Percentiles rank a stretch among this genome's conserved stretches.
Conservation (phyloP, 2,888 invertebrate species). For the Lithosia quadra region DNA sequence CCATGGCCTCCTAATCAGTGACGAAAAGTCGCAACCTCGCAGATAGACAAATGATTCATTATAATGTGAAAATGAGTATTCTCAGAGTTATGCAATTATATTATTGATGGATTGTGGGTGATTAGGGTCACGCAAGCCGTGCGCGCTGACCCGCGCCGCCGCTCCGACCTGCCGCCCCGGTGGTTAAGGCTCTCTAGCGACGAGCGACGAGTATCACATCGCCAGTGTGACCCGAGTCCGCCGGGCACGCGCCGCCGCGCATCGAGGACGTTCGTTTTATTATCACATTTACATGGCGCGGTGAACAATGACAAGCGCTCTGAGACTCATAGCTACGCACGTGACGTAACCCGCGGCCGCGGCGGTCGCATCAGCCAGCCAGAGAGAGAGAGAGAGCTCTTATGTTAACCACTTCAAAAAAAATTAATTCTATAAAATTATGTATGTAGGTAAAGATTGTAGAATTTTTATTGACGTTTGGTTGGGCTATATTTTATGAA, state of each 20-base stretch:
- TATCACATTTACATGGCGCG: constrained; percentile 20
- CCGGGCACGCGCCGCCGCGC: constrained; percentile 29
- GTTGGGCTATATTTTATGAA: too few relatives aligned
- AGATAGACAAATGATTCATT: constrained; percentile 30
- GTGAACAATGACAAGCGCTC: constrained; percentile 11
- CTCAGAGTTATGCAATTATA: constrained; percentile 53
- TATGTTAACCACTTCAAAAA: too few relatives aligned
- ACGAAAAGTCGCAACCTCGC: constrained; percentile 35
- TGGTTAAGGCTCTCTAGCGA: not conserved
- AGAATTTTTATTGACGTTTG: too few relatives aligned
- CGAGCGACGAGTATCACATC: too few relatives aligned
- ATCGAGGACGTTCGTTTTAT: constrained; percentile 36
- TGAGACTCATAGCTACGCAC: constrained; percentile 3
- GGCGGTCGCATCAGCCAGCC: too few relatives aligned
- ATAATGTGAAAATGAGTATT: constrained; percentile 29
- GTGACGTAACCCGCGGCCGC: not conserved
- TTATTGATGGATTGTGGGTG: constrained; percentile 55
- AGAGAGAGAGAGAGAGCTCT: too few relatives aligned
- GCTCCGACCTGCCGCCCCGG: not conserved
- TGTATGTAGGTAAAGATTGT: too few relatives aligned
- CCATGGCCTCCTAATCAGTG: constrained; percentile 33
- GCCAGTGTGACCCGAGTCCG: too few relatives aligned
- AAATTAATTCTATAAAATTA: too few relatives aligned
- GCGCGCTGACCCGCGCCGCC: constrained; percentile 36
- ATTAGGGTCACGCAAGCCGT: constrained; percentile 61